Conservation (phyloP, 1,140 invertebrate genomes). For the Plectrocnemia conspersa region DNA sequence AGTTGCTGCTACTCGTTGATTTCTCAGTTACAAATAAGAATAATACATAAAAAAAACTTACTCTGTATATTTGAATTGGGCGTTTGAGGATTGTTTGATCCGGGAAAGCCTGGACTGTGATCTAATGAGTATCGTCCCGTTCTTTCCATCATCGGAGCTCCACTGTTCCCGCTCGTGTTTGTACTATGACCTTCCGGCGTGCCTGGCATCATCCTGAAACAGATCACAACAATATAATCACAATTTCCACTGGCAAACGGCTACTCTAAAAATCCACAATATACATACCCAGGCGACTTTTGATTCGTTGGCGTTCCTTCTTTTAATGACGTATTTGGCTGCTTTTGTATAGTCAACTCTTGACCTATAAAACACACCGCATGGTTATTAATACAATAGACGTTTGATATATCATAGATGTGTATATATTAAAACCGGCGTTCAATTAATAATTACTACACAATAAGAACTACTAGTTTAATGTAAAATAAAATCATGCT, state of each 20-base stretch:
- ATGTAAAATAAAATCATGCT: conserved; percentile 18
- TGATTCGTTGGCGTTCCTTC: conserved; percentile 57
- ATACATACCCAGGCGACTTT: conserved; percentile 56
- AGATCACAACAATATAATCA: conserved; percentile 5
- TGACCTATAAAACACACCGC: conserved; percentile 55
- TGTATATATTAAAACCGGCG: conserved; percentile 21
- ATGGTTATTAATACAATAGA: background rate
- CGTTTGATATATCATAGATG: background rate
- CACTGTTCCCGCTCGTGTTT: conserved; percentile 5
- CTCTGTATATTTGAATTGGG: conserved; percentile 41
- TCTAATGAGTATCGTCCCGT: conserved; percentile 48
- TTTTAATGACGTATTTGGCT: conserved; percentile 87
- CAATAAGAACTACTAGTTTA: conserved; percentile 4
- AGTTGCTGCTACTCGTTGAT: too few relatives aligned
- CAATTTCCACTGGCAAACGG: background rate
- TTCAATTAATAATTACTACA: conserved; percentile 6
- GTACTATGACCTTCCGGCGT: conserved; percentile 45
- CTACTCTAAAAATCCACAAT: conserved; percentile 18
- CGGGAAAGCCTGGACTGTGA: conserved; percentile 44
- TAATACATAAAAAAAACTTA: conserved; percentile 13
- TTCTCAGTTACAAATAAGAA: too few relatives aligned
- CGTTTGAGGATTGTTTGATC: conserved; percentile 50
- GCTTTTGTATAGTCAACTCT: conserved; percentile 94
- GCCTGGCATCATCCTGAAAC: conserved; percentile 48
- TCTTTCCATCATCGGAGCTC: conserved; percentile 42